Evolutionary conservation across 2,888 invertebrate genomes (phyloP).

Genomic region (Drepana falcataria): DNA sequence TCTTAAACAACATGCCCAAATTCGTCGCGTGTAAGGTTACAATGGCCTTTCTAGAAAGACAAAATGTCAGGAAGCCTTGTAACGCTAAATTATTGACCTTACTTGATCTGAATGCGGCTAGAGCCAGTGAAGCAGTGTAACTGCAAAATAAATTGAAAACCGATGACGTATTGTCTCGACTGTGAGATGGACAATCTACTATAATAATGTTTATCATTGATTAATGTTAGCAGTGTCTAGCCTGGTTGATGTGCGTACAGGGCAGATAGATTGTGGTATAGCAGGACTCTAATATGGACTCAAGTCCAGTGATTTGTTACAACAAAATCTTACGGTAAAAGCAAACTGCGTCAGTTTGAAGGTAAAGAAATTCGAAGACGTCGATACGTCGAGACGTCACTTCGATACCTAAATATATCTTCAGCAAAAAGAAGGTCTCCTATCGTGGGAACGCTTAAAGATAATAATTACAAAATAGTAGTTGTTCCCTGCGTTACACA

Average conservation of each 20-base stretch:
- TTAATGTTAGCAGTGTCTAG: slow-evolving; percentile 1
- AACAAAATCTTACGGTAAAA: no score
- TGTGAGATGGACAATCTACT: background rate
- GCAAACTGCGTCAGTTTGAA: no score
- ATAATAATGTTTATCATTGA: background rate
- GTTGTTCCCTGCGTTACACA: no score
- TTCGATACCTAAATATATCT: no score
- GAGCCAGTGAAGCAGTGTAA: slow-evolving; percentile 41
- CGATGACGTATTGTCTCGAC: slow-evolving; percentile 6
- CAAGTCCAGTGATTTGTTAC: no score
- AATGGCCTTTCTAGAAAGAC: slow-evolving; percentile 22
- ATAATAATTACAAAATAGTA: no score
- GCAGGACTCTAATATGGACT: no score
- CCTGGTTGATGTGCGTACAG: background rate
- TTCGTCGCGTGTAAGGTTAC: slow-evolving; percentile 17
- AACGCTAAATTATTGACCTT: slow-evolving; percentile 32
- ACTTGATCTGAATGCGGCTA: slow-evolving; percentile 18
- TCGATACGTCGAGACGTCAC: no score
- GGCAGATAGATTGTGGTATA: no score
- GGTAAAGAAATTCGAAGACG: no score
- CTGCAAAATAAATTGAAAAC: slow-evolving; percentile 28
- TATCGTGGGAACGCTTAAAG: no score
- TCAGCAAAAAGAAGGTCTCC: no score
- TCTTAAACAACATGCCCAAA: background rate
- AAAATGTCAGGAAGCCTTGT: slow-evolving; percentile 28